These are phyloP conservation scores for Phaethon lepturus DNA, from an alignment of 2,113 vertebrate species.

Conservation along the genomic window DNA sequence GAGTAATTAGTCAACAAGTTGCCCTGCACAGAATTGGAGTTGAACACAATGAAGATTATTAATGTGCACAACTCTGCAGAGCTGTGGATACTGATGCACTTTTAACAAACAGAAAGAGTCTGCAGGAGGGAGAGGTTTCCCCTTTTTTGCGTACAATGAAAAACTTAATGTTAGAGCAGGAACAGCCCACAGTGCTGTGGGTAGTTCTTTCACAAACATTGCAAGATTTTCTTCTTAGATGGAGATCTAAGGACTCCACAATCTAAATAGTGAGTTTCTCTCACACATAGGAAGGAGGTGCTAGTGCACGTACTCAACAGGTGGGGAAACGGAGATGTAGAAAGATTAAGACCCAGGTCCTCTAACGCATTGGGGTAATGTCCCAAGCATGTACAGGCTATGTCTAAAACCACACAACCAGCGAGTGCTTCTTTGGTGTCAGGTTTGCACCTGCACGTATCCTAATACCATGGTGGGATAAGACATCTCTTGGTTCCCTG, in stretches of 20 bases:
- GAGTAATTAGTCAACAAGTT: background rate
- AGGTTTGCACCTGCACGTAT: background rate
- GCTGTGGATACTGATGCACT: background rate
- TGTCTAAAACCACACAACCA: background rate
- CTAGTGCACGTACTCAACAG: background rate
- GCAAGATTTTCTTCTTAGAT: background rate
- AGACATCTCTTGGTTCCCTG: background rate
- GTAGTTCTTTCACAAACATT: background rate
- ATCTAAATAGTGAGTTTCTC: background rate
- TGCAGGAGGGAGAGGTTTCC: background rate
- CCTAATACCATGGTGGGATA: background rate
- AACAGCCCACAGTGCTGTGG: background rate
- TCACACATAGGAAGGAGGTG: background rate
- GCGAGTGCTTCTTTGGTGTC: background rate
- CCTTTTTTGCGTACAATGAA: background rate
- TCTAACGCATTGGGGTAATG: background rate
- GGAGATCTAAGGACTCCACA: background rate
- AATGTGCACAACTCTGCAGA: background rate
- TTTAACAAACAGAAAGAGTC: background rate
- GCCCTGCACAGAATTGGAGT: background rate
- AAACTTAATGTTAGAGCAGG: background rate
- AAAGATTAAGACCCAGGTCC: background rate
- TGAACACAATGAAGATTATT: background rate
- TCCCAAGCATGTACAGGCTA: background rate
- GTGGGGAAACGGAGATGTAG: background rate